phyloP scores from a whole-genome alignment of 1,140 invertebrate genomes.

The Idris sp. region DNA sequence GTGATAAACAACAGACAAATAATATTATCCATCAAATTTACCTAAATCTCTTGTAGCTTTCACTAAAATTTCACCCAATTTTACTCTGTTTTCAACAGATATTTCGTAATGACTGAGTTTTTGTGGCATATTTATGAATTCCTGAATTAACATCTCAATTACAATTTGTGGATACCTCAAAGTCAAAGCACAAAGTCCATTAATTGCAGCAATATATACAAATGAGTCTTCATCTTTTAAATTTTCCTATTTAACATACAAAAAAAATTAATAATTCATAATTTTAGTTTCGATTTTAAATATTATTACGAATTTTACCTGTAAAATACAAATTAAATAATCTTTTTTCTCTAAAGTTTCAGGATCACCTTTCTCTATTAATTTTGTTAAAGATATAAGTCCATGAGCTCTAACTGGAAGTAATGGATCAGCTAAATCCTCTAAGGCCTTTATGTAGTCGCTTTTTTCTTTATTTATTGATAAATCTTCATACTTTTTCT shows the following conservation, averaged over 20 bases:
- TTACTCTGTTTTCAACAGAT: constrained; percentile 83
- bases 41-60: constrained; percentile 85
- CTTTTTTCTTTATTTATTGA: constrained; percentile 68
- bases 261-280: constrained; percentile 10
- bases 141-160: constrained; percentile 82
- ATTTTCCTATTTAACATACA: constrained; percentile 80
- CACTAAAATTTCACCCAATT: constrained; percentile 90
- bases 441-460: constrained; percentile 82
- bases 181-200: constrained; percentile 84
- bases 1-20: no score
- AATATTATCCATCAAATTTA: no score
- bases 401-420: constrained; percentile 90
- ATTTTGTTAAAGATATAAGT: constrained; percentile 84
- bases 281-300: no score
- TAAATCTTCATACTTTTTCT: constrained; percentile 66
- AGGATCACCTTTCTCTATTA: constrained; percentile 83
- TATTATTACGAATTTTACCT: no score
- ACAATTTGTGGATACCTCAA: constrained; percentile 83
- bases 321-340: constrained; percentile 84
- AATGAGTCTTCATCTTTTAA: constrained; percentile 89
- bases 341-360: constrained; percentile 83
- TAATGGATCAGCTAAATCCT: constrained; percentile 84
- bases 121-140: constrained; percentile 79
- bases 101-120: constrained; percentile 72
- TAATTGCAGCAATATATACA: constrained; percentile 88